Evolutionary conservation across 2,113 vertebrate genomes (phyloP).

Genomic region (Struthidea cinerea): DNA sequence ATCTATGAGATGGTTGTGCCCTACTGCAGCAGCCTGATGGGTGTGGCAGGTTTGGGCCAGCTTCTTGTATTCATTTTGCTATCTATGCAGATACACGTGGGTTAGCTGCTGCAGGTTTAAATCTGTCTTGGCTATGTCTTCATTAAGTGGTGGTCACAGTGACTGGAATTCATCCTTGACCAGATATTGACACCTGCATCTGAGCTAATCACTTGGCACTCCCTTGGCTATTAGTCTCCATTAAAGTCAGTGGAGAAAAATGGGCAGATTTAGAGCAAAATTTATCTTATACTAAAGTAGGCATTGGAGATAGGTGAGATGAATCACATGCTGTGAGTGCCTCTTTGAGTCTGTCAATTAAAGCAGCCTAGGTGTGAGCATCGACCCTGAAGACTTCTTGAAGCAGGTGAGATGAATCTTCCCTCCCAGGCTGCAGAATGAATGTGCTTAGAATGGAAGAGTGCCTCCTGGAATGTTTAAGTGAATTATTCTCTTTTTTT

Average conservation of each 20-base stretch:
- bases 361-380: neutral
- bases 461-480: neutral
- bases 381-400: neutral
- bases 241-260: constrained; percentile 41
- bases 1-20: neutral
- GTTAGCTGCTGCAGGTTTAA: neutral
- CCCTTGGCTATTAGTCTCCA: neutral
- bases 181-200: neutral
- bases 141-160: neutral
- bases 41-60: neutral
- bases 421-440: neutral
- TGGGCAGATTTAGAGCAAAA: neutral
- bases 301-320: constrained; percentile 3
- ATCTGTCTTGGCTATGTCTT: neutral
- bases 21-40: neutral
- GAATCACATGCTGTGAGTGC: neutral
- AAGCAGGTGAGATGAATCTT: neutral
- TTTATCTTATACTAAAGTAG: constrained; percentile 30
- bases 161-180: constrained; percentile 36
- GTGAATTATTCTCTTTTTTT: neutral
- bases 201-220: neutral
- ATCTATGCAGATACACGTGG: neutral
- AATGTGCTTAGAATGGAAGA: neutral
- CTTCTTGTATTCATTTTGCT: neutral
- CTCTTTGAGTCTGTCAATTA: constrained; percentile 7